These are phyloP conservation scores for Anthophora plumipes DNA, from an alignment of 2,888 invertebrate species.

Conservation along the genomic window DNA sequence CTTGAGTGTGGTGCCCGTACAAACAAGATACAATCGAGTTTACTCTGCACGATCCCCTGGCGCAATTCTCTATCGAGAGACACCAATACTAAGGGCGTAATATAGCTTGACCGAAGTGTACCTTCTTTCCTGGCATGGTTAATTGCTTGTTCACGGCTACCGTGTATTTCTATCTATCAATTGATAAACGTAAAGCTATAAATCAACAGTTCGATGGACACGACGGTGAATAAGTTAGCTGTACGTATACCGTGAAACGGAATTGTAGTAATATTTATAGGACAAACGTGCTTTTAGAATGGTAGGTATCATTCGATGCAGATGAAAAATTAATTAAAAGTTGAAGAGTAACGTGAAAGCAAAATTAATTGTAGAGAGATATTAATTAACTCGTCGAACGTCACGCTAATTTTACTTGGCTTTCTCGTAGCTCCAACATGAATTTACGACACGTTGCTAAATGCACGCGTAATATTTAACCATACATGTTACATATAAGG, in stretches of 20 bases:
- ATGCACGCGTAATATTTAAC: too few relatives aligned
- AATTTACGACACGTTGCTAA: too few relatives aligned
- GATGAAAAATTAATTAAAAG: too few relatives aligned
- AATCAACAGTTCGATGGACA: background rate
- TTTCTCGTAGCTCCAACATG: too few relatives aligned
- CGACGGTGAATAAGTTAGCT: background rate
- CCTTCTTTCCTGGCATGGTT: constrained; percentile 21
- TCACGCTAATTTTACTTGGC: too few relatives aligned
- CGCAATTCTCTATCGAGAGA: constrained; percentile 37
- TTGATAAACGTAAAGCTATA: background rate
- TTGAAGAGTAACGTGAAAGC: too few relatives aligned
- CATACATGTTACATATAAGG: too few relatives aligned
- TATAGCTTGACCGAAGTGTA: constrained; percentile 30
- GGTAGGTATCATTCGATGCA: too few relatives aligned
- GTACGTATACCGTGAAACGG: background rate
- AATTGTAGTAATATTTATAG: background rate
- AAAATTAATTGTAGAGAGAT: too few relatives aligned
- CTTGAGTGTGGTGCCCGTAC: constrained; percentile 61
- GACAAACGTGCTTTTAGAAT: too few relatives aligned
- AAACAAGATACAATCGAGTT: constrained; percentile 61
- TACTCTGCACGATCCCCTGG: constrained; percentile 41
- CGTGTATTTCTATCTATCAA: constrained; percentile 4
- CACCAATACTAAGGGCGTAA: constrained; percentile 27
- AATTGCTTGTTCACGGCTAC: constrained; percentile 33
- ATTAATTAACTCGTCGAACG: too few relatives aligned